Percentiles rank a stretch among this genome's conserved stretches.
phyloP scores from a whole-genome alignment of 2,797 vertebrate genomes.

The Malurus leucopterus region DNA sequence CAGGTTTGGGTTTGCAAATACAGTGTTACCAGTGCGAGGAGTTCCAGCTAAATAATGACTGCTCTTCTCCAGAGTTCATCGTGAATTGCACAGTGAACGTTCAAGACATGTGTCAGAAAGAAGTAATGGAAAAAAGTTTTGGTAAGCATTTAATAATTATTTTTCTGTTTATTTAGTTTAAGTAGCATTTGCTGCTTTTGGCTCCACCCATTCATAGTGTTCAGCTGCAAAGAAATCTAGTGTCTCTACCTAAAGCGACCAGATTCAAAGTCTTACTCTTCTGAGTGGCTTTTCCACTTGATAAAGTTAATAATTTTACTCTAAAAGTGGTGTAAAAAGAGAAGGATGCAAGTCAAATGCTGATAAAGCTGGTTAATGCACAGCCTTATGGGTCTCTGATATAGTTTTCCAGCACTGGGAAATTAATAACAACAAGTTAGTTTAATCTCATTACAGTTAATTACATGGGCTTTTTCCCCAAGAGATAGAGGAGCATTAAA shows the following conservation, averaged over 20 bases:
- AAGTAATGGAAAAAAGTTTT: constrained; percentile 91
- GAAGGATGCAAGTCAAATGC: background rate
- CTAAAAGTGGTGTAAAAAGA: background rate
- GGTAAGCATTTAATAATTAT: constrained; percentile 73
- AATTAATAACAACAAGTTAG: constrained; percentile 67
- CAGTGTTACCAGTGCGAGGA: constrained; percentile 98
- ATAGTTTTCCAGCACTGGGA: constrained; percentile 40
- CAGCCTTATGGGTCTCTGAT: constrained; percentile 26
- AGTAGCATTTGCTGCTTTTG: background rate
- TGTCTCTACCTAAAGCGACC: background rate
- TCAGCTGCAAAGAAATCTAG: background rate
- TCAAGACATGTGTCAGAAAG: constrained; percentile 97
- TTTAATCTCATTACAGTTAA: constrained; percentile 76
- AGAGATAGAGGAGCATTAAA: constrained; percentile 61
- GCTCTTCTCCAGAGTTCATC: constrained; percentile 91
- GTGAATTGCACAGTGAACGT: constrained; percentile 98
- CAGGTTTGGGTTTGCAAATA: constrained; percentile 89
- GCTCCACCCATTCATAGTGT: background rate
- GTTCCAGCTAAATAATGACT: constrained; percentile 89
- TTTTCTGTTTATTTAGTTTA: background rate
- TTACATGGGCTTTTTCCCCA: constrained; percentile 64
- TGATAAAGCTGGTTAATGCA: constrained; percentile 35
- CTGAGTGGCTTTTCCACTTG: background rate
- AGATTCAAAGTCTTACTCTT: background rate
- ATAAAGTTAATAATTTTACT: background rate